Percentiles rank a stretch among this genome's conserved stretches.
phyloP scores from a whole-genome alignment of 2,797 vertebrate species.

The Malurus splendens region DNA sequence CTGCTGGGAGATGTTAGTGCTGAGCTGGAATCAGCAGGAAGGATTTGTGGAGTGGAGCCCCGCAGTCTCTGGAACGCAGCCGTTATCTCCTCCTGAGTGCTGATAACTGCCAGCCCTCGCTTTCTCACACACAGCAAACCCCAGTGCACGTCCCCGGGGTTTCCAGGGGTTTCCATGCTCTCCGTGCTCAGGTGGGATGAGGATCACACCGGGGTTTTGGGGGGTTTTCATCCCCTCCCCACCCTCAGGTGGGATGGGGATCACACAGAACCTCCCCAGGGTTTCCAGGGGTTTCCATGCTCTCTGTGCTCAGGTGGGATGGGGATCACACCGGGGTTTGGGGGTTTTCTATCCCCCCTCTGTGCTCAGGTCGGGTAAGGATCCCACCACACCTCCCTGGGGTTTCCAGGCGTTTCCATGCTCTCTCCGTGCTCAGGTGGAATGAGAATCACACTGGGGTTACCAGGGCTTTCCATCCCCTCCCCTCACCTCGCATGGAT shows the following conservation, averaged over 20 bases:
- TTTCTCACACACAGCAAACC: background rate
- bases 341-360: background rate
- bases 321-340: no score
- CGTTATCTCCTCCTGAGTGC: background rate
- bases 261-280: background rate
- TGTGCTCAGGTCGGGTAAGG: no score
- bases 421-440: background rate
- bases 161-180: background rate
- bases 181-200: background rate
- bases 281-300: background rate
- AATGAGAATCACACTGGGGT: background rate
- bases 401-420: no score
- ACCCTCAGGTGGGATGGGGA: no score
- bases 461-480: no score
- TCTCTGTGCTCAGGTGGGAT: background rate
- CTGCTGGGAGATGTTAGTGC: background rate
- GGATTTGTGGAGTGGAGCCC: background rate
- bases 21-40: background rate
- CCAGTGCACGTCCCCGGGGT: background rate
- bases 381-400: no score
- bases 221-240: no score
- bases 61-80: conserved; percentile 8
- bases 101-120: background rate
- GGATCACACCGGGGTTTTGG: background rate
- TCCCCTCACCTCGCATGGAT: no score